Percentiles rank a stretch among this genome's conserved stretches.
These are phyloP conservation scores for Bombus pyrosoma DNA, from an alignment of 1,140 invertebrate species.

Conservation along the genomic window DNA sequence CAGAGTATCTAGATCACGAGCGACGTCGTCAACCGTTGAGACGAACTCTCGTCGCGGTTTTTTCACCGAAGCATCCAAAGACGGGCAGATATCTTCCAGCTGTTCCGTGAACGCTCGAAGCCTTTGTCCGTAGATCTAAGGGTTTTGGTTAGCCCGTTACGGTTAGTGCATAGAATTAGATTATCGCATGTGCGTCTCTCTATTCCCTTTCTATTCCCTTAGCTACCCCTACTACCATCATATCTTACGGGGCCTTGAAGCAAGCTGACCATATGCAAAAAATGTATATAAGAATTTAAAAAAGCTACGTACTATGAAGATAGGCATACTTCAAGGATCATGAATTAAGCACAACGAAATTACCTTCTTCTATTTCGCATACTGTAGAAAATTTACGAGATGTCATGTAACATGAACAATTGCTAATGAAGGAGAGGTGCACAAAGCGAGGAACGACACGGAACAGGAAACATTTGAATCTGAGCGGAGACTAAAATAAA, in stretches of 20 bases:
- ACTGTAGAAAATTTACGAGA: neutral
- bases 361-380: neutral
- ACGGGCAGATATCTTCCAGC: slow-evolving; percentile 93
- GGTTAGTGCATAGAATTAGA: slow-evolving; percentile 76
- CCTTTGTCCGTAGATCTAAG: slow-evolving; percentile 93
- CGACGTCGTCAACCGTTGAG: slow-evolving; percentile 89
- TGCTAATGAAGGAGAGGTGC: neutral
- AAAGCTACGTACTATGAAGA: neutral
- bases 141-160: slow-evolving; percentile 80
- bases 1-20: slow-evolving; percentile 92
- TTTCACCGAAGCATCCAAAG: slow-evolving; percentile 86
- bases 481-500: too few relatives aligned
- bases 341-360: neutral
- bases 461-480: neutral
- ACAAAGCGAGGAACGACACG: neutral
- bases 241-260: neutral
- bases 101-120: slow-evolving; percentile 94
- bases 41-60: slow-evolving; percentile 78
- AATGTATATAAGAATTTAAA: neutral
- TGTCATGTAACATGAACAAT: neutral
- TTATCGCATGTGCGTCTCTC: slow-evolving; percentile 51
- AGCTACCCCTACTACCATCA: slow-evolving; percentile 11
- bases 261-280: neutral
- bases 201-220: slow-evolving; percentile 22
- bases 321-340: neutral